These are phyloP conservation scores for Chaetogeoica ovagalla DNA, from an alignment of 2,888 invertebrate genomes.

Conservation along the genomic window DNA sequence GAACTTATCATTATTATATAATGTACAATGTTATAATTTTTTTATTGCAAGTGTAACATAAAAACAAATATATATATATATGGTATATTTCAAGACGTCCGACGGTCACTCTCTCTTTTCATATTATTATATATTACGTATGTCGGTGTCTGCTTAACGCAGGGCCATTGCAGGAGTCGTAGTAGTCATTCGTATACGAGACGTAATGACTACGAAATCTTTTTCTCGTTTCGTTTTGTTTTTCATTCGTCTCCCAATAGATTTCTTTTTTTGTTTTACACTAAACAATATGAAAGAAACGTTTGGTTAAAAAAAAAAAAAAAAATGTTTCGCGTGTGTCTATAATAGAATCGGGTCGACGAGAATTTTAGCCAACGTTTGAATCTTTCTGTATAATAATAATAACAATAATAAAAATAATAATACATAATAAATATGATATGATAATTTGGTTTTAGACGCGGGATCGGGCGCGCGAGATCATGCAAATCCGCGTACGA, in stretches of 20 bases:
- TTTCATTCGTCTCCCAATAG: neutral
- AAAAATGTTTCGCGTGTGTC: slow-evolving; percentile 21
- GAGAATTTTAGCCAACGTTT: slow-evolving; percentile 40
- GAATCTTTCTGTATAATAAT: neutral
- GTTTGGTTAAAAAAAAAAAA: neutral
- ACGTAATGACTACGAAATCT: neutral
- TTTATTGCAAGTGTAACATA: neutral
- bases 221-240: neutral
- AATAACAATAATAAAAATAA: no score
- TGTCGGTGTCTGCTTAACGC: neutral
- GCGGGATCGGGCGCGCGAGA: neutral
- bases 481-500: slow-evolving; percentile 33
- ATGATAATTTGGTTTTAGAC: slow-evolving; percentile 16
- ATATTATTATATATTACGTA: neutral
- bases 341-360: slow-evolving; percentile 35
- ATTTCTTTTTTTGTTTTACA: neutral
- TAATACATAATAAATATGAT: no score
- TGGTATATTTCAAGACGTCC: neutral
- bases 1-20: neutral
- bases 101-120: neutral
- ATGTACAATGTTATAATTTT: neutral
- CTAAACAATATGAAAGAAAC: slow-evolving; percentile 2
- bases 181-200: neutral
- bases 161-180: neutral
- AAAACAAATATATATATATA: no score